Evolutionary conservation across 2,113 vertebrate species (phyloP), one percentile per base, ranked within the genome.

Genomic region (Scartelaos histophorus): DNA sequence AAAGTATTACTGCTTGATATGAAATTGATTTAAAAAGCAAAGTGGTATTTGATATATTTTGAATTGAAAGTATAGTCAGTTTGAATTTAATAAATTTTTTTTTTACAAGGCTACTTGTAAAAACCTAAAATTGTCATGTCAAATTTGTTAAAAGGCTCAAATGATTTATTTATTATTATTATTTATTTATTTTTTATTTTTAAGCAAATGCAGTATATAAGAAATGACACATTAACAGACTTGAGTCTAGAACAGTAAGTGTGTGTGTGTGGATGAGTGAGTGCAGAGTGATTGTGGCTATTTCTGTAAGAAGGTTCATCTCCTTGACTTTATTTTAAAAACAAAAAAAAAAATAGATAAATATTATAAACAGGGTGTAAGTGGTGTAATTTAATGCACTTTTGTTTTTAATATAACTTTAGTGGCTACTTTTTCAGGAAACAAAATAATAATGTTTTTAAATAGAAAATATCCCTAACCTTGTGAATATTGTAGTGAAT

Each of bases 401-500:
- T 54, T 21, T 54, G 17, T 51, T 43, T 43, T 43, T 43, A 43
- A 43, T 43, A 43, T 3, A 24, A 61, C 6, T 34, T 62, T 19
- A 35, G 29, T 29, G 17, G 15, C 7, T 17, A 35, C 15, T 12
- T 17, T 29, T 62, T 64, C 16, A 60, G 3, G 29, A 22, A 24
- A 60, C n/a, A 60, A 15, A 25, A 60, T 12, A 29, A 35, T 68
- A 64, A 66, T 69, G 47, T 72, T 70, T 78, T 74, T 75, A 46
- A 47, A 51, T 13, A 69, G 38, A n/a, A 60, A 19, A 9, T 70
- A 80, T 45, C 2, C 62, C 29, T 75, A 24, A 47, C 68, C 77
- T 45, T 74, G 47, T 65, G 38, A 54, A 49, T 76, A 67, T 25
- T 65, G 66, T 71, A 43, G 74, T 15, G 12, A 24, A n/a, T 1